Evolutionary conservation across 2,797 vertebrate species (phyloP), one percentile per base, ranked within the genome.

Genomic region (Apogon hyalosoma): DNA sequence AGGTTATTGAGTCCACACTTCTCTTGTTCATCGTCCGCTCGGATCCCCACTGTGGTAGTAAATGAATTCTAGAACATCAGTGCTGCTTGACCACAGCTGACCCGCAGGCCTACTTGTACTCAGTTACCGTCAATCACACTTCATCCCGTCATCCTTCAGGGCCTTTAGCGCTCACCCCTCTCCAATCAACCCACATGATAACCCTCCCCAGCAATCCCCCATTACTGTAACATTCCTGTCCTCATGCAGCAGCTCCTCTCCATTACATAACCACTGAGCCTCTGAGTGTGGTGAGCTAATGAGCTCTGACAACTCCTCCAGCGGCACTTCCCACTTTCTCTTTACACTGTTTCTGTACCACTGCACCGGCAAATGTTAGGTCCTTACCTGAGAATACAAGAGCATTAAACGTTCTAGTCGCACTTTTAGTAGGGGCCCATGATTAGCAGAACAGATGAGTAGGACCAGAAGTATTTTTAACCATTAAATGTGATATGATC

Each of bases 231-330:
- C 69, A 81, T 64, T 64, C 70, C 62, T 9, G 2, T 53, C 63
- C 63, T 71, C 50, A 68, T 45, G 62, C 63, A 61, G 50, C 67
- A 70, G 79, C 72, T 77, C 70, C 13, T 60, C 74, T 80, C 28
- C 24, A 11, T 92, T 87, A 83, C 64, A 69, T 85, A 89, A 90
- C 60, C 45, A 48, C 31, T 0, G 28, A 64, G 38, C 38, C 0
- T 11, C 64, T 60, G 56, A 83, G 73, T 33, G 57, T n/a, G 47
- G 51, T 53, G 77, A 87, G 68, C 63, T 80, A 77, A 87, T 64
- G 47, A 75, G 64, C 63, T 8, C 67, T 39, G 82, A 86, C 87
- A 81, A 49, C 19, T 45, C 42, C 55, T 73, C 74, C 51, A 56
- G 19, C 41, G 42, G 40, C 52, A 54, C 53, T 59, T 82, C 75